Evolutionary conservation across 2,113 vertebrate species (phyloP).

Genomic region (Stegostoma tigrinum): DNA sequence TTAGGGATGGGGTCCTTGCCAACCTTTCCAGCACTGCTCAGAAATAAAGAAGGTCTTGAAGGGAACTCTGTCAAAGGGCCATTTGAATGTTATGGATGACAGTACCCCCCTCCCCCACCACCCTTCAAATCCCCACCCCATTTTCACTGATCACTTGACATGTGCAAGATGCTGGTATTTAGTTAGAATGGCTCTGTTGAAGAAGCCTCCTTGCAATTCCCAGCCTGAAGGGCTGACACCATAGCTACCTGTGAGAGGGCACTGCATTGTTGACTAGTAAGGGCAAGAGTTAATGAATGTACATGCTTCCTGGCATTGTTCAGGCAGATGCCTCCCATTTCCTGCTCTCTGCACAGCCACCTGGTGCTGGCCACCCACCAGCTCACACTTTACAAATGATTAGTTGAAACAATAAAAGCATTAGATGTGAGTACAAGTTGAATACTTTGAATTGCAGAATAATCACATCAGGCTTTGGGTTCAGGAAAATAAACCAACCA

Average conservation of each 20-base stretch:
- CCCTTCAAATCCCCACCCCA: too few relatives aligned
- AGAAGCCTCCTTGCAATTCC: neutral
- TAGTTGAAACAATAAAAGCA: neutral
- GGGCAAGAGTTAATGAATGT: neutral
- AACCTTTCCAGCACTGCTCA: neutral
- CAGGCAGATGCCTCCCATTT: neutral
- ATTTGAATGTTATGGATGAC: neutral
- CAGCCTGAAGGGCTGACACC: neutral
- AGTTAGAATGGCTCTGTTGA: neutral
- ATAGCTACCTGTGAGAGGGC: neutral
- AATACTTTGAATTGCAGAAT: neutral
- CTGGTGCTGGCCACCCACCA: neutral
- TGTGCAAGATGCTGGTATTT: neutral
- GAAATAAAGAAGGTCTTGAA: neutral
- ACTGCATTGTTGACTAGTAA: neutral
- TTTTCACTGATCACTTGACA: neutral
- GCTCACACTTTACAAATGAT: neutral
- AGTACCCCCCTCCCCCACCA: neutral
- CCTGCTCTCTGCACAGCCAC: neutral
- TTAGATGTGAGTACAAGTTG: neutral
- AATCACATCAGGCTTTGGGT: neutral
- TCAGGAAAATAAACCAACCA: neutral
- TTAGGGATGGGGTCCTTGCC: neutral
- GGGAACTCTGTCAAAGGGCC: neutral
- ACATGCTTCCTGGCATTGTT: neutral